Conservation (phyloP, 1,140 invertebrate species). For the Drosophila subpulchrella region DNA sequence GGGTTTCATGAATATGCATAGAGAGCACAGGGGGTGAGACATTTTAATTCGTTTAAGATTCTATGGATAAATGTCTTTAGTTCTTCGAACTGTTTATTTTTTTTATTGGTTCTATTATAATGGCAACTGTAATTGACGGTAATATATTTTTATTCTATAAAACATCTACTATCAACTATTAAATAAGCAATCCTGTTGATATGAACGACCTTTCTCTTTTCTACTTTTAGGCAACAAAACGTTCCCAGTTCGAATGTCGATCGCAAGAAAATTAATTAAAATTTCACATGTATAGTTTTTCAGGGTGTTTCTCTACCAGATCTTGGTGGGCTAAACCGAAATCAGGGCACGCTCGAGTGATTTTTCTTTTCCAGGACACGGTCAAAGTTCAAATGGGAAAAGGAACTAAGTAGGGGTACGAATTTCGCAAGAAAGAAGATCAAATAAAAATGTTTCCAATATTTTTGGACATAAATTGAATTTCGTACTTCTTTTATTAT, state of each 20-base stretch:
- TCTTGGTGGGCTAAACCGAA: conserved; percentile 19
- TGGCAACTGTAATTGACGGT: not conserved
- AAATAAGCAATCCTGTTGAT: not conserved
- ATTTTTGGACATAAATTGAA: conserved; percentile 48
- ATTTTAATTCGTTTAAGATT: conserved; percentile 9
- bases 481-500: conserved; percentile 28
- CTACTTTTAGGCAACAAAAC: conserved; percentile 20
- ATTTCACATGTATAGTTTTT: conserved; percentile 49
- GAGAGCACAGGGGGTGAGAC: not conserved
- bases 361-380: conserved; percentile 51
- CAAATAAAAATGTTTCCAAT: conserved; percentile 62
- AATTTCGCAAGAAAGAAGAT: conserved; percentile 50
- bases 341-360: conserved; percentile 59
- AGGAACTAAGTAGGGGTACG: conserved; percentile 37
- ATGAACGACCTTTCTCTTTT: conserved; percentile 27
- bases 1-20: conserved; percentile 32
- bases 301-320: conserved; percentile 45
- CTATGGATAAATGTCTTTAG: not conserved
- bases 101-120: not conserved
- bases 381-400: conserved; percentile 62
- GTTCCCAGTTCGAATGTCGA: conserved; percentile 3
- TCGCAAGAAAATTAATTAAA: conserved; percentile 54
- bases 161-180: not conserved
- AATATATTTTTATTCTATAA: not conserved
- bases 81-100: not conserved